Evolutionary conservation across 1,140 invertebrate species (phyloP), one percentile per base, ranked within the genome.

Genomic region (Samia ricini): DNA sequence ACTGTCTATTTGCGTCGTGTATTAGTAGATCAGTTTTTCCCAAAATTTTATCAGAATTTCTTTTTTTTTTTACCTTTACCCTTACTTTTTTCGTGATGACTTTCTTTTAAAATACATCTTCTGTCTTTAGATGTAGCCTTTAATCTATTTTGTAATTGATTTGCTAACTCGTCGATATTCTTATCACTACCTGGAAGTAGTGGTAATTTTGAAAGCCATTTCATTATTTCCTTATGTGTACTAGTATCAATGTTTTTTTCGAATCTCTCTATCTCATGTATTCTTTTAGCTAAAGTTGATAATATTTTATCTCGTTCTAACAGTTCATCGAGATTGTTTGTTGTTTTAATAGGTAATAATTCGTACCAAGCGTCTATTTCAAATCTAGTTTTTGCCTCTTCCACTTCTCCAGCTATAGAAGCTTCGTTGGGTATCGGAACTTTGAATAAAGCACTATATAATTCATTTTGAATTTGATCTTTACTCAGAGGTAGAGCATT

Each of bases 331-430:
- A 71, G n/a, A 29, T 60, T 51, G 19, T 21, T 12, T 12, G 70
- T 42, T 59, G 69, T 36, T 68, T 22, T 68, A 18, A 80, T 2
- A 4, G 77, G 77, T 26, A 83, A 64, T 6, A 61, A 60, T 57
- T 79, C 68, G 68, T 76, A 76, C 80, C 80, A 83, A 19, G 48
- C 61, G 10, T 77, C 74, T 22, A 82, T 73, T 73, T 74, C 70
- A 72, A 71, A 78, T 42, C 72, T 69, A 7, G 72, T 74, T 65
- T 80, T 82, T 19, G 77, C 67, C 68, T 76, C 67, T 68, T 80
- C 77, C 7, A 80, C 70, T 65, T 79, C 70, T 24, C 72, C 66
- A 22, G 56, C 29, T 19, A 80, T 62, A n/a, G 74, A 70, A 7
- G 23, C 56, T 68, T 78, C 71, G 64, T 69, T 68, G 18, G 77